Conservation (phyloP, 2,797 vertebrate genomes). For the Ciconia nigra region DNA sequence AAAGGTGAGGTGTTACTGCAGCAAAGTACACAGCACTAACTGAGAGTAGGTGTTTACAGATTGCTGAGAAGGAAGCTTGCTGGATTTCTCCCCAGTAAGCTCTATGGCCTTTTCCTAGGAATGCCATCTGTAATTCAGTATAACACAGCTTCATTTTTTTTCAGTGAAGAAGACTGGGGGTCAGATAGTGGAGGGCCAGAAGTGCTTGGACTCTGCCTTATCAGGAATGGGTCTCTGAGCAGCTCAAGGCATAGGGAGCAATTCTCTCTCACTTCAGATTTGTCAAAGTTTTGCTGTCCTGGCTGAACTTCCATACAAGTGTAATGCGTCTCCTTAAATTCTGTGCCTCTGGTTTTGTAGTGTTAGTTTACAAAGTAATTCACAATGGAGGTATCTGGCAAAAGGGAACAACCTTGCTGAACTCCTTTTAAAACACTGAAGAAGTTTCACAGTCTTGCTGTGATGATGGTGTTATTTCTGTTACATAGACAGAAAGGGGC, state of each 20-base stretch:
- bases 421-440: background rate
- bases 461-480: background rate
- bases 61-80: background rate
- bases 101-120: constrained; percentile 37
- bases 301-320: background rate
- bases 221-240: background rate
- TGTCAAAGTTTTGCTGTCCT: background rate
- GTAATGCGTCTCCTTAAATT: background rate
- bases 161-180: background rate
- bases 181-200: constrained; percentile 11
- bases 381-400: background rate
- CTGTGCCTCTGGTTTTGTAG: background rate
- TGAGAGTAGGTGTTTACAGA: background rate
- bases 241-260: background rate
- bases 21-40: background rate
- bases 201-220: constrained; percentile 46
- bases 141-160: background rate
- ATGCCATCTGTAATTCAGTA: constrained; percentile 30
- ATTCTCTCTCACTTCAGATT: background rate
- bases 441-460: background rate
- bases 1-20: background rate
- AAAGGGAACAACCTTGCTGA: background rate
- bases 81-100: background rate
- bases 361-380: background rate
- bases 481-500: background rate